Base-by-base conservation (phyloP, 2,797 vertebrate species). In the Galaxias olidus region DNA sequence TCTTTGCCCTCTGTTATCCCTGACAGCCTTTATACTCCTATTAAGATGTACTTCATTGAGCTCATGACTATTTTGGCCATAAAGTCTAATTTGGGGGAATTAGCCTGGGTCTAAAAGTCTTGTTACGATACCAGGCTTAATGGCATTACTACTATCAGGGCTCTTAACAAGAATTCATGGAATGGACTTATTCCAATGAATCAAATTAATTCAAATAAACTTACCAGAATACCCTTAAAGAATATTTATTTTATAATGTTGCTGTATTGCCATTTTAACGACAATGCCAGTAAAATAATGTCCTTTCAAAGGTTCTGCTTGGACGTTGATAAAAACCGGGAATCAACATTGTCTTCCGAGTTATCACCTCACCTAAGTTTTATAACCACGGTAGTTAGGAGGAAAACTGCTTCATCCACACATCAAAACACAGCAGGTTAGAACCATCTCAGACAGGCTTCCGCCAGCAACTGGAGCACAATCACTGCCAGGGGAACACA, bases 61-160 rank as follows among this genome's bases (percentile, higher is more conserved):
- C 87, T 84, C 85, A 83, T 79, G 87, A 77, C 75, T 68, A 83
- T 90, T 88, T 90, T 81, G 81, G 86, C 88, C 85, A 93, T 92
- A 92, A 91, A 93, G 73, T 88, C 88, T 91, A 76, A 91, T 93
- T 93, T 93, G 83, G 85, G 77, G 72, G 83, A 90, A 93, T 91
- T 91, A 90, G 85, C 86, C 78, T 71, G 71, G 75, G 73, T 78
- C 82, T 69, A 81, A 30, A 30, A 80, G 79, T 84, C 87, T 86
- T 77, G 85, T 87, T 86, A 81, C 87, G 77, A 88, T 83, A 84
- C 86, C 72, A 79, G 77, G 80, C 87, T 87, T 92, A 91, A 93
- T 90, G 86, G 76, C 86, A 92, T 92, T 91, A 92, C 72, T 73
- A 67, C 85, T 87, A 79, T 79, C 82, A 81, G 78, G 84, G 84